Percentiles rank a stretch among this genome's conserved stretches.
phyloP scores from a whole-genome alignment of 1,140 invertebrate genomes.

The Zaprionus ornatus region DNA sequence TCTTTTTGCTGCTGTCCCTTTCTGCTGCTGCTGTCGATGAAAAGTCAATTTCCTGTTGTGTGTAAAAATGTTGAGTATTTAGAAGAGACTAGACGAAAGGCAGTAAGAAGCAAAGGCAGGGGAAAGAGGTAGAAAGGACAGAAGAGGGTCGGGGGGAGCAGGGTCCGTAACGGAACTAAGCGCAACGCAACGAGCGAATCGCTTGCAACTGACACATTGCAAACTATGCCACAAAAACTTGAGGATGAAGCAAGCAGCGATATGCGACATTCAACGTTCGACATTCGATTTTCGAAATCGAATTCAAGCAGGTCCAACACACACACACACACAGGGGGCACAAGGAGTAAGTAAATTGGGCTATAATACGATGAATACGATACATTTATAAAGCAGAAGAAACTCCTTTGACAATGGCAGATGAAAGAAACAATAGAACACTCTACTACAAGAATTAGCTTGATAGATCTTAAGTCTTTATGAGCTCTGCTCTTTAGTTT shows the following conservation, averaged over 20 bases:
- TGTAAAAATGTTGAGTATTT: slow-evolving; percentile 64
- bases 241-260: slow-evolving; percentile 4
- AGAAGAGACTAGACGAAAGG: slow-evolving; percentile 22
- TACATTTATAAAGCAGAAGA: too few relatives aligned
- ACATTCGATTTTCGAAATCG: slow-evolving; percentile 19
- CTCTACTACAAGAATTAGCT: too few relatives aligned
- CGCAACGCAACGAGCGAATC: slow-evolving; percentile 8
- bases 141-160: neutral
- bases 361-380: too few relatives aligned
- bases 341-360: too few relatives aligned
- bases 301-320: neutral
- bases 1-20: slow-evolving; percentile 9
- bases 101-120: neutral
- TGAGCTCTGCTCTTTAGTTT: too few relatives aligned
- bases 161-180: slow-evolving; percentile 5
- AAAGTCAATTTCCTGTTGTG: slow-evolving; percentile 79
- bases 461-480: too few relatives aligned
- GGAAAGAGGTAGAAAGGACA: neutral
- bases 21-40: slow-evolving; percentile 61
- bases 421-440: too few relatives aligned
- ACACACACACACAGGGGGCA: neutral
- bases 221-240: slow-evolving; percentile 48
- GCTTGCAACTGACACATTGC: slow-evolving; percentile 75
- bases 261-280: slow-evolving; percentile 15
- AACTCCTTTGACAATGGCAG: too few relatives aligned